A percentile compares a stretch with the other conserved stretches of the same genome.
Conservation (phyloP, 2,113 vertebrate genomes). For the Meles meles region DNA sequence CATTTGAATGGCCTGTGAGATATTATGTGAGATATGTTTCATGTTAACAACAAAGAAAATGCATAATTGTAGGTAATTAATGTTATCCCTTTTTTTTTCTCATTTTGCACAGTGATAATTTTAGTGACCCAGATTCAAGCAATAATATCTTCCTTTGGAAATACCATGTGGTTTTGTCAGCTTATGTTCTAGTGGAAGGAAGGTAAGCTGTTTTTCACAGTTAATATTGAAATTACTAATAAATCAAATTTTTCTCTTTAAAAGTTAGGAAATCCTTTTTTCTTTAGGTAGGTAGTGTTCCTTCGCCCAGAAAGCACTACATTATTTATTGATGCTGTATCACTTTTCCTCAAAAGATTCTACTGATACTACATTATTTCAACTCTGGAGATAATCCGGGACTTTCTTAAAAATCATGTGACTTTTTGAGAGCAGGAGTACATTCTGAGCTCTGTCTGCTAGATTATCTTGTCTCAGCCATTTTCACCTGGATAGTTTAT, state of each 20-base stretch:
- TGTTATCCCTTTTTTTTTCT: conserved; percentile 41
- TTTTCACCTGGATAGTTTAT: background rate
- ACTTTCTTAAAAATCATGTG: conserved; percentile 11
- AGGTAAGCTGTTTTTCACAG: conserved; percentile 44
- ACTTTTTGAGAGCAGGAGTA: background rate
- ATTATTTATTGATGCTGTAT: background rate
- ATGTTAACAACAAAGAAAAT: conserved; percentile 44
- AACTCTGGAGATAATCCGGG: background rate
- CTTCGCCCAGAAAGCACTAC: background rate
- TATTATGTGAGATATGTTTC: conserved; percentile 39
- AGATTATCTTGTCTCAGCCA: background rate
- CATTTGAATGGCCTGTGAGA: background rate
- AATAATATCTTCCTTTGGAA: conserved; percentile 41
- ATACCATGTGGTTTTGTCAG: background rate
- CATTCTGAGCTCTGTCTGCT: background rate
- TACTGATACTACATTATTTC: background rate
- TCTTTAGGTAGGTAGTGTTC: background rate
- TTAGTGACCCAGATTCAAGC: conserved; percentile 51
- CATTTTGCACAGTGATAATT: conserved; percentile 62
- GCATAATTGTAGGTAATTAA: conserved; percentile 41
- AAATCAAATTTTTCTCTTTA: conserved; percentile 8
- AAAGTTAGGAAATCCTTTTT: background rate
- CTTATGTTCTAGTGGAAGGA: background rate
- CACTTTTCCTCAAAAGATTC: background rate
- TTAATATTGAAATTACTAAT: conserved; percentile 14